A percentile compares a stretch with the other conserved stretches of the same genome.
phyloP scores from a whole-genome alignment of 2,113 vertebrate species.

The Nestor notabilis region DNA sequence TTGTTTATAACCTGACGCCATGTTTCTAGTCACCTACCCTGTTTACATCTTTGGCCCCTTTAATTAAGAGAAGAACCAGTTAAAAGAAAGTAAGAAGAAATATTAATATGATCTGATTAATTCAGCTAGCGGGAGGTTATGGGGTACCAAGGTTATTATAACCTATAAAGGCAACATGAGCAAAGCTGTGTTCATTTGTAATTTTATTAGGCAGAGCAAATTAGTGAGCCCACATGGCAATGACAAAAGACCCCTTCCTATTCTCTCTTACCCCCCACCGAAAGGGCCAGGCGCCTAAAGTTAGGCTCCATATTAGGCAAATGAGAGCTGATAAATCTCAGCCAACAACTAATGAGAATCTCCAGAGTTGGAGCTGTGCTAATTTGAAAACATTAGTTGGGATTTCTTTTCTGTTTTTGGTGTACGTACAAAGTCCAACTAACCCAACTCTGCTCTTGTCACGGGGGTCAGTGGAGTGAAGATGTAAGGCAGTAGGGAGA shows the following conservation, averaged over 20 bases:
- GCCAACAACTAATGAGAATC: constrained; percentile 86
- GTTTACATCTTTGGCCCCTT: constrained; percentile 89
- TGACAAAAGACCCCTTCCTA: constrained; percentile 82
- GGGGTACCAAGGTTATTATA: constrained; percentile 89
- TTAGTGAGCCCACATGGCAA: constrained; percentile 79
- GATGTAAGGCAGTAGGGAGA: not conserved
- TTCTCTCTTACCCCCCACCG: constrained; percentile 84
- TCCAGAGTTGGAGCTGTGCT: constrained; percentile 78
- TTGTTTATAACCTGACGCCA: constrained; percentile 87
- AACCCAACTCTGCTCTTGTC: not conserved
- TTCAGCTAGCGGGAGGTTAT: constrained; percentile 89
- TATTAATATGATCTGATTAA: constrained; percentile 90
- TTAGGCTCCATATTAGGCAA: constrained; percentile 90
- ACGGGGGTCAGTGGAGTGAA: not conserved
- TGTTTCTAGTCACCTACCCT: constrained; percentile 83
- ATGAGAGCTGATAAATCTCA: constrained; percentile 92
- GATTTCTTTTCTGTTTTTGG: constrained; percentile 51
- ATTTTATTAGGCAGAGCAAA: constrained; percentile 89
- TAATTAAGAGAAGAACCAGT: constrained; percentile 90
- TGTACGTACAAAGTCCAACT: constrained; percentile 20
- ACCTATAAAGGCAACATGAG: constrained; percentile 86
- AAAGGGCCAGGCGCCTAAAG: constrained; percentile 84
- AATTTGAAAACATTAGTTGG: constrained; percentile 91
- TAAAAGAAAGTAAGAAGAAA: constrained; percentile 87
- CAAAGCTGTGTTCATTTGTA: constrained; percentile 86